Conservation (phyloP, 2,113 vertebrate species). For the Myiopsitta monachus region DNA sequence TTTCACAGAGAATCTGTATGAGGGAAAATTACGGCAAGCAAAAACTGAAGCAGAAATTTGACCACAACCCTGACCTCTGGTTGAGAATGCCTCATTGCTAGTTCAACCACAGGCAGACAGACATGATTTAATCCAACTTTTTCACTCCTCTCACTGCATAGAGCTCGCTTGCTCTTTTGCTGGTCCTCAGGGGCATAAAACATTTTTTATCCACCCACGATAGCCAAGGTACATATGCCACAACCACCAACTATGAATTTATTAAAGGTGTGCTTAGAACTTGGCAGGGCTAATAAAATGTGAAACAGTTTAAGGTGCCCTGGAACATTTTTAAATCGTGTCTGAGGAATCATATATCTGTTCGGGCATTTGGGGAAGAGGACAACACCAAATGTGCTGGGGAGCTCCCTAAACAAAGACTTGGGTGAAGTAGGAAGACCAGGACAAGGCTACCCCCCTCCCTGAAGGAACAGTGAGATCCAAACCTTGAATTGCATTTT, state of each 20-base stretch:
- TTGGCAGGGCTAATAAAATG: constrained; percentile 31
- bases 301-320: not conserved
- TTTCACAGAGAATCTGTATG: constrained; percentile 51
- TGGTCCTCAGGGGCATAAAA: constrained; percentile 9
- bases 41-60: constrained; percentile 61
- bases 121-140: constrained; percentile 68
- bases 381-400: not conserved
- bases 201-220: constrained; percentile 33
- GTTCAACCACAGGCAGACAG: constrained; percentile 65
- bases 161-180: not conserved
- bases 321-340: constrained; percentile 24
- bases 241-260: constrained; percentile 46
- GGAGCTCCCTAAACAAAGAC: not conserved
- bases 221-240: constrained; percentile 24
- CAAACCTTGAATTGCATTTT: not conserved
- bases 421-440: not conserved
- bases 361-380: not conserved
- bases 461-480: not conserved
- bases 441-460: not conserved
- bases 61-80: constrained; percentile 66
- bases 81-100: constrained; percentile 67
- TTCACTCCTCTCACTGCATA: not conserved
- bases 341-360: not conserved
- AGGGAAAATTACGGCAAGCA: constrained; percentile 55
- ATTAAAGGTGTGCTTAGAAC: constrained; percentile 43